These are phyloP conservation scores for Papilio protenor DNA, from an alignment of 2,888 invertebrate genomes.

Conservation along the genomic window DNA sequence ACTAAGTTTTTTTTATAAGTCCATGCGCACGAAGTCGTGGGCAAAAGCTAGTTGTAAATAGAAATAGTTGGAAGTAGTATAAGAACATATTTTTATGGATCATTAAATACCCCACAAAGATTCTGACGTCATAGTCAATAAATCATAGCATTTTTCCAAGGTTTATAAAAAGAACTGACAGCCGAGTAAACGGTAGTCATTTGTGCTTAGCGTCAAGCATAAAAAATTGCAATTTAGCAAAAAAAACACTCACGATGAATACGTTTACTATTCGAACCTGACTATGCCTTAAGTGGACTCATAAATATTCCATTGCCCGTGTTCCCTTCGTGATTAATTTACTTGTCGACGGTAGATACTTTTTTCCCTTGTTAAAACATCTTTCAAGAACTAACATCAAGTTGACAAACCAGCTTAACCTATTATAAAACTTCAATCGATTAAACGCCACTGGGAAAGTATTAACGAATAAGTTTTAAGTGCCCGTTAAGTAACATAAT, in stretches of 20 bases:
- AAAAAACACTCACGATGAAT: background rate
- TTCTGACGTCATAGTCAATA: background rate
- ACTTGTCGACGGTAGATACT: slow-evolving; percentile 27
- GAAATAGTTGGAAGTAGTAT: too few species aligned
- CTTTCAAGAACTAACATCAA: slow-evolving; percentile 19
- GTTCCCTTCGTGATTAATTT: slow-evolving; percentile 36
- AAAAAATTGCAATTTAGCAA: slow-evolving; percentile 10
- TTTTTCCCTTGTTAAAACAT: slow-evolving; percentile 35
- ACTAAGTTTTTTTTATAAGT: too few species aligned
- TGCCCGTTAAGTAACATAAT: too few species aligned
- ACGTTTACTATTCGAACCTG: slow-evolving; percentile 8
- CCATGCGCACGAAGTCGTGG: too few species aligned
- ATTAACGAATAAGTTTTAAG: background rate
- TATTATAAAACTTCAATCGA: slow-evolving; percentile 25
- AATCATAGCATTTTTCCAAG: background rate
- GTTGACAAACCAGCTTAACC: slow-evolving; percentile 25
- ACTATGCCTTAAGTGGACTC: slow-evolving; percentile 25
- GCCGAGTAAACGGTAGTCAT: background rate
- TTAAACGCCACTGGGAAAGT: background rate
- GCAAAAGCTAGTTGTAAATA: too few species aligned
- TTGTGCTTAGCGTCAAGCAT: background rate
- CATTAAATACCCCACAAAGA: too few species aligned
- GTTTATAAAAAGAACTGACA: background rate
- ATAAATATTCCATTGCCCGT: slow-evolving; percentile 25
- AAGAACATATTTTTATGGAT: too few species aligned